Base-by-base conservation (phyloP, 2,888 invertebrate genomes). In the Sussaba pulchella region DNA sequence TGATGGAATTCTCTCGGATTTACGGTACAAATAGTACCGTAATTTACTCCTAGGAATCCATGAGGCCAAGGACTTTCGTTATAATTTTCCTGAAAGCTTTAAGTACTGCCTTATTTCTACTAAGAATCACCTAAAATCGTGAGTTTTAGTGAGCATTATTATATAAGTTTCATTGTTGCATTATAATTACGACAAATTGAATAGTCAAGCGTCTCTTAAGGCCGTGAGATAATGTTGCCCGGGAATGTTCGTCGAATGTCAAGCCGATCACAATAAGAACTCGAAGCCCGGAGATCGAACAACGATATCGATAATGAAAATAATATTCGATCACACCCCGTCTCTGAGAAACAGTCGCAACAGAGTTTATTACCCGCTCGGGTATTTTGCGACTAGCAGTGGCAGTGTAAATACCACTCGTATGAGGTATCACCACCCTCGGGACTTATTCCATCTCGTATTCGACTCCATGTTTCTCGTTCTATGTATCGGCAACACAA, bases 141-240 rank as follows among this genome's bases (percentile, higher is more conserved):
- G n/a, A n/a, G n/a, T n/a, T n/a, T n/a, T n/a, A n/a, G 41, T 63
- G 54, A 72, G 43, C 45, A n/a, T 10, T 14, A 41, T 52, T 59
- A 63, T 21, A 59, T 52, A 64, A 26, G 57, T 5, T 54, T 70
- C 66, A 75, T 72, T 83, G 88, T 87, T 88, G 88, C 88, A 88
- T 88, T 88, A 88, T 88, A 88, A 88, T 88, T 88, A 88, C 85
- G 83, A 87, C 86, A 86, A 88, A 88, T 88, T 88, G 88, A 88
- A 88, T 88, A 88, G 88, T 88, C 88, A 85, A 88, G 85, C 86
- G 85, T 87, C 86, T 88, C 85, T 6, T 85, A 84, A 87, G 86
- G 87, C 85, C 88, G 87, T 88, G 88, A 88, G 88, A 88, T 86
- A 85, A 82, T 83, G 85, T 21, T 83, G 84, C 54, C 59, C 61